A percentile compares a stretch with the other conserved stretches of the same genome.
Conservation (phyloP, 2,113 vertebrate genomes). For the Rhinogobius similis region DNA sequence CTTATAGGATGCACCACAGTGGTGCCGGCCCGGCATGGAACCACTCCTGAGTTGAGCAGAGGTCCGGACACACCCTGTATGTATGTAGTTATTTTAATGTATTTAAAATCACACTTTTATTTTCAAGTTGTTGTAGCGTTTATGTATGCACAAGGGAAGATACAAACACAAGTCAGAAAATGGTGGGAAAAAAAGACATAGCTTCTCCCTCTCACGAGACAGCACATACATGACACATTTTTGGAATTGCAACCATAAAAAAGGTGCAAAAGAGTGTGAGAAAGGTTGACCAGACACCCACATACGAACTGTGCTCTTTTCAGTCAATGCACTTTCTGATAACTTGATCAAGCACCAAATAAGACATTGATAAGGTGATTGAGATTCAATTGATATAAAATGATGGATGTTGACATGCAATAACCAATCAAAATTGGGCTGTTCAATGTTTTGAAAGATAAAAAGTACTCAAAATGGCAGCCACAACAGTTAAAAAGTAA, state of each 20-base stretch:
- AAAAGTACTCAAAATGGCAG: neutral
- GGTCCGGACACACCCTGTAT: constrained; percentile 10
- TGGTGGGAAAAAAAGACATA: constrained; percentile 22
- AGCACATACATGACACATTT: constrained; percentile 61
- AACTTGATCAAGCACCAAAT: neutral
- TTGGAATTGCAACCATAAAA: constrained; percentile 60
- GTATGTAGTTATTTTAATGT: constrained; percentile 5
- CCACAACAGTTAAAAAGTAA: neutral
- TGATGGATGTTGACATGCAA: neutral
- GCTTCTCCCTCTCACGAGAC: constrained; percentile 27
- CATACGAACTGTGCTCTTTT: constrained; percentile 9
- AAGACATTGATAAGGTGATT: neutral
- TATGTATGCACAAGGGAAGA: constrained; percentile 12
- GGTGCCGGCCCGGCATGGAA: constrained; percentile 72
- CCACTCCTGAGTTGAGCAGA: constrained; percentile 51
- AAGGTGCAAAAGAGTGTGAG: constrained; percentile 60
- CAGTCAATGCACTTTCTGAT: neutral
- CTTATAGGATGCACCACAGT: constrained; percentile 59
- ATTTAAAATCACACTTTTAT: neutral
- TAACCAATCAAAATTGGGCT: neutral
- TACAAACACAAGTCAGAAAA: neutral
- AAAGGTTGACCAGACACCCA: constrained; percentile 38
- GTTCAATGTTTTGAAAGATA: neutral
- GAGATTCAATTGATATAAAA: neutral
- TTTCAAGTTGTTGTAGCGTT: neutral